A percentile compares a stretch with the other conserved stretches of the same genome.
These are phyloP conservation scores for Brachypteracias leptosomus DNA, from an alignment of 2,113 vertebrate species.

Conservation along the genomic window DNA sequence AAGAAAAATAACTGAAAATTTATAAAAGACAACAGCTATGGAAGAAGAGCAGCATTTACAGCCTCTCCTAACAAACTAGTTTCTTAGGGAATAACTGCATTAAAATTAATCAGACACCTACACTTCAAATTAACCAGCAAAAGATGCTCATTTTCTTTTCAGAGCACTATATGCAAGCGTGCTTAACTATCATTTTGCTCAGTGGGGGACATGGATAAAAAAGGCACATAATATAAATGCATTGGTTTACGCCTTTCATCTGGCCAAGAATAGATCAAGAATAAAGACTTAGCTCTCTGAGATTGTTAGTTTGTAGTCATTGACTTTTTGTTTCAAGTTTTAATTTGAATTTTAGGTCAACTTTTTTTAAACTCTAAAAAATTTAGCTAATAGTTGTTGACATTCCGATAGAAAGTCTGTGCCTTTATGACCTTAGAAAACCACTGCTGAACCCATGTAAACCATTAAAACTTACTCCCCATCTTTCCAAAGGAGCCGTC, in stretches of 20 bases:
- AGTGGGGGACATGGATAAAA: background rate
- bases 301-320: background rate
- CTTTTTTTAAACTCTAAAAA: background rate
- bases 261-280: background rate
- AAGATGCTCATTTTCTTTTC: slow-evolving; percentile 40
- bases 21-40: background rate
- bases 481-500: background rate
- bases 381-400: background rate
- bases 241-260: background rate
- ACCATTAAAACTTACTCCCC: background rate
- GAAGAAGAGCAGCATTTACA: background rate
- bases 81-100: background rate
- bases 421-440: background rate
- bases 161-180: background rate
- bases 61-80: slow-evolving; percentile 11
- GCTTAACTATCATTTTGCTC: slow-evolving; percentile 12
- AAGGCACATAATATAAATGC: background rate
- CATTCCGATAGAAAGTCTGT: background rate
- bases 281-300: background rate
- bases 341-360: background rate
- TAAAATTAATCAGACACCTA: slow-evolving; percentile 47
- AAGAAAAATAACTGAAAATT: slow-evolving; percentile 31
- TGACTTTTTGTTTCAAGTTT: background rate
- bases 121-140: slow-evolving; percentile 56
- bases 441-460: background rate